phyloP scores from a whole-genome alignment of 2,888 invertebrate species.

The Eilema sororculum region DNA sequence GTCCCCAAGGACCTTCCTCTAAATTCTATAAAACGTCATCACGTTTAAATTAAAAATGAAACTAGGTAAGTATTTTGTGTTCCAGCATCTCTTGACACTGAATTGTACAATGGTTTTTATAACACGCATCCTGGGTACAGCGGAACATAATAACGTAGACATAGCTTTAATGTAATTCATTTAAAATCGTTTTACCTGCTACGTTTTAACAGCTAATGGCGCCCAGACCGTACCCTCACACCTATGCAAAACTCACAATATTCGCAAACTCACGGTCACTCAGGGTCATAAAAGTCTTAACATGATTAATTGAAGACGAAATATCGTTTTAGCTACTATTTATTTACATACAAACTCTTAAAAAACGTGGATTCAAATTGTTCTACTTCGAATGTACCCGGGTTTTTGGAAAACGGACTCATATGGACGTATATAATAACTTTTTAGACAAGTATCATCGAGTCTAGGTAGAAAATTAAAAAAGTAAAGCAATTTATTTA shows the following conservation, averaged over 20 bases:
- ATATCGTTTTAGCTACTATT: neutral
- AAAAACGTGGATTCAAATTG: neutral
- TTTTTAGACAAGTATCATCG: no score
- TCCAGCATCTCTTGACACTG: no score
- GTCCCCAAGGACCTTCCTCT: no score
- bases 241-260: constrained; percentile 4
- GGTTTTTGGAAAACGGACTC: neutral
- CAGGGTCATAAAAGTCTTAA: neutral
- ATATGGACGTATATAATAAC: no score
- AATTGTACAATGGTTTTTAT: neutral
- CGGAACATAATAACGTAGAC: neutral
- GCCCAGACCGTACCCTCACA: neutral
- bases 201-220: constrained; percentile 4
- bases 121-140: neutral
- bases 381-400: neutral
- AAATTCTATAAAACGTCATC: no score
- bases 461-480: no score
- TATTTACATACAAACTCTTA: neutral
- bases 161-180: constrained; percentile 1
- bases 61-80: no score
- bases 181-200: constrained; percentile 1
- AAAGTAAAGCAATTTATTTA: no score
- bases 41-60: no score
- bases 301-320: neutral
- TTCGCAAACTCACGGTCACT: neutral